phyloP scores from a whole-genome alignment of 1,140 invertebrate species.

The Bacillus rossius region DNA sequence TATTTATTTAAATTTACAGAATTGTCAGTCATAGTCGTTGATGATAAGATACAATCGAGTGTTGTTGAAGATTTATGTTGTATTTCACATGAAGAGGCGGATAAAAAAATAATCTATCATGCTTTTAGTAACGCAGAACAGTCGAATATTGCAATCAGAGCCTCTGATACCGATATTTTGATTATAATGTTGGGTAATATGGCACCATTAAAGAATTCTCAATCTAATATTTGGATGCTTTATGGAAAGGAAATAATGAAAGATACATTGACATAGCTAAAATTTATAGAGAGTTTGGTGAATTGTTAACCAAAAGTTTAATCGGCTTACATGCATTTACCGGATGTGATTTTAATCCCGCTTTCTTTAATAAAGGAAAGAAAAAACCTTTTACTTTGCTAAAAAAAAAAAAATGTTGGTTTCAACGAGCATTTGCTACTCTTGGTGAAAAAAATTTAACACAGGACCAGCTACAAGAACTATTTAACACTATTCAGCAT shows the following conservation, averaged over 20 bases:
- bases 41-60: constrained; percentile 18
- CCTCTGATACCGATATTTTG: constrained; percentile 24
- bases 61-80: constrained; percentile 23
- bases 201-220: constrained; percentile 17
- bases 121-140: constrained; percentile 18
- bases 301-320: constrained; percentile 20
- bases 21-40: constrained; percentile 23
- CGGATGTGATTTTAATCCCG: constrained; percentile 40
- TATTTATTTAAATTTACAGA: constrained; percentile 23
- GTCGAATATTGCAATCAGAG: constrained; percentile 22
- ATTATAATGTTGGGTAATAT: constrained; percentile 27
- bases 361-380: constrained; percentile 32
- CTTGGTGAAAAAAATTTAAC: constrained; percentile 3
- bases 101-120: constrained; percentile 27
- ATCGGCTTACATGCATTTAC: constrained; percentile 27
- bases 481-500: constrained; percentile 8
- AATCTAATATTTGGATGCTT: constrained; percentile 24
- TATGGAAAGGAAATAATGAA: constrained; percentile 25
- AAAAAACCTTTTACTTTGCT: constrained; percentile 15
- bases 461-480: constrained; percentile 11
- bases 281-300: constrained; percentile 29
- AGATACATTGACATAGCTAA: constrained; percentile 26
- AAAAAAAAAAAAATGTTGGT: too few relatives aligned
- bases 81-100: constrained; percentile 25
- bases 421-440: too few relatives aligned